Evolutionary conservation across 2,888 invertebrate genomes (phyloP).

Genomic region (Ormyrus labotus): DNA sequence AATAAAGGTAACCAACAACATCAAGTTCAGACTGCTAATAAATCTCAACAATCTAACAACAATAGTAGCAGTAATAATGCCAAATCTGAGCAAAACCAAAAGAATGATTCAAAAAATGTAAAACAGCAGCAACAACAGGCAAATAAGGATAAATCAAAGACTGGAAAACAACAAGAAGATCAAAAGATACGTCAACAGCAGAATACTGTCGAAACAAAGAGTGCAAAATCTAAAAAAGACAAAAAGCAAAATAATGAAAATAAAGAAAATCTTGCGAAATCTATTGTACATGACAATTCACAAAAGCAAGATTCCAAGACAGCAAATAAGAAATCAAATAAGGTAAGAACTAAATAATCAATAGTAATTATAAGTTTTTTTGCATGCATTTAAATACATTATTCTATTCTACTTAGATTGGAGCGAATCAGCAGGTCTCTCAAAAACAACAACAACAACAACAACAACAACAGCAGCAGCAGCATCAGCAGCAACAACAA

Average conservation of each 20-base stretch:
- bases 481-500: too few relatives aligned
- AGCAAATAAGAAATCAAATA: constrained; percentile 60
- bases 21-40: constrained; percentile 55
- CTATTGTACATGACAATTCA: constrained; percentile 45
- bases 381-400: neutral
- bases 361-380: neutral
- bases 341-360: constrained; percentile 33
- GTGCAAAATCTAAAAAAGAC: constrained; percentile 69
- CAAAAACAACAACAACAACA: constrained; percentile 60
- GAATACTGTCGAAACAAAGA: constrained; percentile 62
- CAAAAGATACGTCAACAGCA: constrained; percentile 61
- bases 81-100: constrained; percentile 59
- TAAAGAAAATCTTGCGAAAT: constrained; percentile 67
- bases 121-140: constrained; percentile 63
- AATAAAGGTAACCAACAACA: constrained; percentile 67
- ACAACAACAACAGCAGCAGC: constrained; percentile 55
- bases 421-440: constrained; percentile 7
- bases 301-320: constrained; percentile 57
- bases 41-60: constrained; percentile 60
- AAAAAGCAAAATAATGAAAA: constrained; percentile 71
- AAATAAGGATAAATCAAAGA: constrained; percentile 65
- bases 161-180: constrained; percentile 62
- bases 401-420: constrained; percentile 17
- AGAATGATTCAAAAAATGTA: constrained; percentile 61
- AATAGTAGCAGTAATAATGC: constrained; percentile 52